Evolutionary conservation across 2,888 invertebrate species (phyloP), one percentile per base, ranked within the genome.

Genomic region (Branchipolynoe longqiensis): DNA sequence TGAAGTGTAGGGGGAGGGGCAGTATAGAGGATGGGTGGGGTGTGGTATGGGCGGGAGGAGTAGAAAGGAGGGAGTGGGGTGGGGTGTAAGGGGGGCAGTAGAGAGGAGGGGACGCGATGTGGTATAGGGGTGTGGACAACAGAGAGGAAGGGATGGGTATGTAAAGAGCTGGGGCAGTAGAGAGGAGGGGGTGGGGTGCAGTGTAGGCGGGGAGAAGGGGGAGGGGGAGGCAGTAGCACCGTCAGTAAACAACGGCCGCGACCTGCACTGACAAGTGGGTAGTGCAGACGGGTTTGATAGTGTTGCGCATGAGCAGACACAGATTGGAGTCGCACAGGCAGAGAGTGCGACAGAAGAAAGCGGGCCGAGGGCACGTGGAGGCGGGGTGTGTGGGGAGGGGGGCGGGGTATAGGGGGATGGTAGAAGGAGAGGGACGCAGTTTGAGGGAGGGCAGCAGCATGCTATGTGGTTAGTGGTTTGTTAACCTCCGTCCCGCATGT

Each of bases 241-340:
- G 36, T 36, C 69, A 18, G 25, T 6, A n/a, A n/a, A 58, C 8
- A 4, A 22, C 36, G 36, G 14, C 69, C 12, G 22, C 38, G 69
- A 69, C 69, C 69, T 69, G 22, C 38, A 38, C 69, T 38, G 33
- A 69, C 69, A 69, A 69, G 36, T 36, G n/a, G n/a, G 69, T 69
- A 38, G 69, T 25, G 1, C 22, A 12, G 1, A 12, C 36, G 14
- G 36, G 22, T 38, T 31, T 18, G 31, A 31, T 31, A 12, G 38
- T 36, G 36, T 69, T 12, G 36, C n/a, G 69, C 36, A 33, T 69
- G 69, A 3, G 18, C 36, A 33, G 33, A 36, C 38, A 69, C 36
- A 69, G 69, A 69, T 69, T 69, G 69, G 38, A 38, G 69, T 38
- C 3, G 38, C n/a, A n/a, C n/a, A n/a, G n/a, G n/a, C n/a, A n/a